Evolutionary conservation across 2,113 vertebrate genomes (phyloP), one percentile per base, ranked within the genome.

Genomic region (Anser cygnoides): DNA sequence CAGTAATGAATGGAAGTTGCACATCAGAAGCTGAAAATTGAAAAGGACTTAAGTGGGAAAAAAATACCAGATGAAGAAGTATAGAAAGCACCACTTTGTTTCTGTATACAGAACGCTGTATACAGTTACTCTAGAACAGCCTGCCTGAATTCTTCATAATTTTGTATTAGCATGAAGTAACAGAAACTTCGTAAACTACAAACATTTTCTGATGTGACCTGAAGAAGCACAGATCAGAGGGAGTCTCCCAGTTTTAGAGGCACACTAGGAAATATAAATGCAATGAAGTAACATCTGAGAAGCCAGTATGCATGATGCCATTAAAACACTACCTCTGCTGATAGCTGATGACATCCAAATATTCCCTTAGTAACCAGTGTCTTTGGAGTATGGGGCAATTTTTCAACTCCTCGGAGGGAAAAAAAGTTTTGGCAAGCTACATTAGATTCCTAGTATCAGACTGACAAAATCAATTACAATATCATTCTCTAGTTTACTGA

Each of bases 231-330:
- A 49, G 8, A 20, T 20, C 26, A 76, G 46, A 41, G 16, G 22
- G 5, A 37, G 15, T 14, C 13, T 49, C 6, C 11, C 17, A 21
- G 0, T 65, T 49, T 79, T 49, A 71, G 29, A 92, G 54, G 31
- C 3, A n/a, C 0, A 0, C 33, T 66, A 66, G 65, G 2, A 72
- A 14, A 62, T 28, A 3, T 43, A 57, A 87, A 65, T 15, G 28
- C 50, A 92, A 23, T 13, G 10, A 72, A 67, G 17, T 17, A 74
- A 39, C 11, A 44, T 22, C 15, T 37, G 41, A 82, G 39, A 87
- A 81, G 23, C 20, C 28, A 65, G 13, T 29, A 63, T 0, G 0
- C 33, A 28, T 25, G 17, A 62, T 44, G 66, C 28, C 28, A 89
- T 20, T 62, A 86, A 61, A 66, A 71, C 8, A n/a, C 54, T 13